phyloP scores from a whole-genome alignment of 2,888 invertebrate species.

The Eledona agricola region DNA sequence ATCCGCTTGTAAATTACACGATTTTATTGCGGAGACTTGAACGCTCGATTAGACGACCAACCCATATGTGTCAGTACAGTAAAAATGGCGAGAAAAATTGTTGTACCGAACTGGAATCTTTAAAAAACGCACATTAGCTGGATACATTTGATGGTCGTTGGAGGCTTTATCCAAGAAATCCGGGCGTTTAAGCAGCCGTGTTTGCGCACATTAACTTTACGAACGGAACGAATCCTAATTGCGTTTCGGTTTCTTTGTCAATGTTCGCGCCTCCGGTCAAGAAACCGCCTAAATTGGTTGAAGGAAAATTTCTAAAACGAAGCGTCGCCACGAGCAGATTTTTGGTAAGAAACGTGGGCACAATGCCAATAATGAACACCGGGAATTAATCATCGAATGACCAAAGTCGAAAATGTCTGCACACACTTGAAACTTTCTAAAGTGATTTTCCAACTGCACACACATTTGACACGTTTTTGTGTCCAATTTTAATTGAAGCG shows the following conservation, averaged over 20 bases:
- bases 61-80: too few species aligned
- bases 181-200: too few species aligned
- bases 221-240: conserved; percentile 19
- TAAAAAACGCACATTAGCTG: too few species aligned
- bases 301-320: conserved; percentile 17
- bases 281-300: conserved; percentile 12
- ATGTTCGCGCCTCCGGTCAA: conserved; percentile 4
- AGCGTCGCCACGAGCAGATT: conserved; percentile 13
- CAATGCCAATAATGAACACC: conserved; percentile 22
- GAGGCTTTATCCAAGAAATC: too few species aligned
- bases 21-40: too few species aligned
- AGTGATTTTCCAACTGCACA: conserved; percentile 29
- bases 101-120: too few species aligned
- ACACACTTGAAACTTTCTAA: conserved; percentile 14
- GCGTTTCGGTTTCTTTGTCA: conserved; percentile 5
- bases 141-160: too few species aligned
- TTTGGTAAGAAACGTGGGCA: conserved; percentile 20
- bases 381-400: conserved; percentile 25
- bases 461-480: conserved; percentile 25
- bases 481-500: conserved; percentile 31
- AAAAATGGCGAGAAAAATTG: too few species aligned
- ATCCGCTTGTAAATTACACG: too few species aligned
- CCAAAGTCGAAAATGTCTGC: conserved; percentile 20
- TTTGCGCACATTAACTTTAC: conserved; percentile 20
- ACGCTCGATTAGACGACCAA: too few species aligned